phyloP scores from a whole-genome alignment of 2,113 vertebrate species.

The Piliocolobus tephrosceles region DNA sequence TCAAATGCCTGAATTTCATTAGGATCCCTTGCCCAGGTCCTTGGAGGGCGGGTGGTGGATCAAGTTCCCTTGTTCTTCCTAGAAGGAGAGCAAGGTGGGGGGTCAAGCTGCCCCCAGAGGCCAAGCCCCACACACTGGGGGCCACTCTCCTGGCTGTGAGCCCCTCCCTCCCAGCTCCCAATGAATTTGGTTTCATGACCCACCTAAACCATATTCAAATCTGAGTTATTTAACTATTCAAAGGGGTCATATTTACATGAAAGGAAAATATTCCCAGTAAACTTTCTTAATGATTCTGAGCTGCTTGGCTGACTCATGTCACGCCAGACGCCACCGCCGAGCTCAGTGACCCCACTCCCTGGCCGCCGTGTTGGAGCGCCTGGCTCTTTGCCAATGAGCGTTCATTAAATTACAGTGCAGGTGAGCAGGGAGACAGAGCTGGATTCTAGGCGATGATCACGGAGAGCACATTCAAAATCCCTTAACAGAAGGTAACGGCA shows the following conservation, averaged over 20 bases:
- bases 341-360: not conserved
- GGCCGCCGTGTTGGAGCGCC: not conserved
- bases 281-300: not conserved
- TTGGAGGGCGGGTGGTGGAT: no score
- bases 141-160: not conserved
- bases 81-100: no score
- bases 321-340: not conserved
- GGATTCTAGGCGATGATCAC: not conserved
- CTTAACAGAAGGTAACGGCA: rapidly evolving
- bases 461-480: not conserved
- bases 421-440: not conserved
- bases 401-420: not conserved
- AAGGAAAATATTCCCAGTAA: not conserved
- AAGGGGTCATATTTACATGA: not conserved
- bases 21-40: no score
- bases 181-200: conserved; percentile 52
- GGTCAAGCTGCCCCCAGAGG: not conserved
- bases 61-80: not conserved
- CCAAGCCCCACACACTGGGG: no score
- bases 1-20: not conserved
- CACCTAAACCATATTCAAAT: not conserved
- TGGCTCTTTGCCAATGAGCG: not conserved
- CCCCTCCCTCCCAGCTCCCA: not conserved
- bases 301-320: not conserved
- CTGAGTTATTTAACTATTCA: not conserved